Percentiles rank a stretch among this genome's conserved stretches.
Evolutionary conservation across 2,113 vertebrate species (phyloP).

Genomic region (Datnioides undecimradiatus): DNA sequence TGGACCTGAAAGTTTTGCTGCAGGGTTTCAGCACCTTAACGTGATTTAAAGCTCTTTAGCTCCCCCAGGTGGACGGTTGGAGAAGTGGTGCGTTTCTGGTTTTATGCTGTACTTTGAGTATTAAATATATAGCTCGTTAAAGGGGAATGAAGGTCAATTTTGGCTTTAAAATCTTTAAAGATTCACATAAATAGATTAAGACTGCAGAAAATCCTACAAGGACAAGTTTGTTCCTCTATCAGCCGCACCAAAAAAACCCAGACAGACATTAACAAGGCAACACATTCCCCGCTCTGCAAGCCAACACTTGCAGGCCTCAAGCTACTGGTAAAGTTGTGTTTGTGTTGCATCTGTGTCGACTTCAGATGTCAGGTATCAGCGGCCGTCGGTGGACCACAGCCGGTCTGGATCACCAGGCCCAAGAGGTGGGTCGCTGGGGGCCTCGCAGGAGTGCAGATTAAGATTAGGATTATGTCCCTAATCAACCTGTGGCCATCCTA

Average conservation of each 20-base stretch:
- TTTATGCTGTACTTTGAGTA: neutral
- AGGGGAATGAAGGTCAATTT: neutral
- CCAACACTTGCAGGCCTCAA: neutral
- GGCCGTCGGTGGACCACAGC: constrained; percentile 38
- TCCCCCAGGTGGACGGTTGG: constrained; percentile 26
- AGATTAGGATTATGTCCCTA: constrained; percentile 15
- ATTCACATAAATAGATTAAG: too few relatives aligned
- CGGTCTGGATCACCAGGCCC: constrained; percentile 33
- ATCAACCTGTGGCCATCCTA: constrained; percentile 26
- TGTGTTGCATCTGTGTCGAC: constrained; percentile 38
- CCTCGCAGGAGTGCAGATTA: neutral
- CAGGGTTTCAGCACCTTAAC: neutral
- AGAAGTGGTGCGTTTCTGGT: neutral
- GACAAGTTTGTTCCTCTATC: neutral
- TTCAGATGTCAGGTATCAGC: constrained; percentile 36
- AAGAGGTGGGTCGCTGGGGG: constrained; percentile 55
- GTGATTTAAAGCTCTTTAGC: neutral
- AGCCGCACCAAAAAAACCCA: too few relatives aligned
- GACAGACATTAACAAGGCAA: neutral
- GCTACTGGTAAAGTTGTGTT: constrained; percentile 27
- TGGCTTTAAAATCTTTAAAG: neutral
- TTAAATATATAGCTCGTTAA: neutral
- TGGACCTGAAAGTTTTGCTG: constrained; percentile 37
- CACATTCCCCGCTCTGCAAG: neutral
- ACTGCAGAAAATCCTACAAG: too few relatives aligned